Percentiles rank a stretch among this genome's conserved stretches.
These are phyloP conservation scores for Callyntrura sp. DNA, from an alignment of 2,888 invertebrate species.

Conservation along the genomic window DNA sequence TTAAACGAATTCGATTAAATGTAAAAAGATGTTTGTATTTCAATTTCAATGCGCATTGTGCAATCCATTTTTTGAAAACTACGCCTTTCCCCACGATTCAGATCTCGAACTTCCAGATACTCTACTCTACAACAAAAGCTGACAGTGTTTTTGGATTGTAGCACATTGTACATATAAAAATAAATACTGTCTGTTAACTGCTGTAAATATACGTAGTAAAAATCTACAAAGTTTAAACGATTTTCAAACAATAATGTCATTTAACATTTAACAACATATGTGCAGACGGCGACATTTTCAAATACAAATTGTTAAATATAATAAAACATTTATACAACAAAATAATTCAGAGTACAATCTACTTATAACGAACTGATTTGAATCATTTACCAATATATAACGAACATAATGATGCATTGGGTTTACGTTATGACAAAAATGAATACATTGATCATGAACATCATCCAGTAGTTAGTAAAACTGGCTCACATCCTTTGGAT, in stretches of 20 bases:
- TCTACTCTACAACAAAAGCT: background rate
- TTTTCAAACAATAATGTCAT: background rate
- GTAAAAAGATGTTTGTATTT: too few relatives aligned
- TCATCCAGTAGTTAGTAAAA: background rate
- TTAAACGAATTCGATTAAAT: too few relatives aligned
- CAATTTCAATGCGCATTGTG: too few relatives aligned
- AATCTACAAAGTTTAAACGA: background rate
- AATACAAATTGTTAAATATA: conserved; percentile 41
- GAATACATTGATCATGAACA: conserved; percentile 23
- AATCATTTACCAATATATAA: background rate
- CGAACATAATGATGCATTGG: conserved; percentile 21
- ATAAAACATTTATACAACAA: background rate
- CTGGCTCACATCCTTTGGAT: conserved; percentile 31
- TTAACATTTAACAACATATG: conserved; percentile 9
- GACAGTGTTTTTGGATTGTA: background rate
- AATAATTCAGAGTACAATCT: conserved; percentile 8
- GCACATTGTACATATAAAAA: conserved; percentile 45
- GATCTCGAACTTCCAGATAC: background rate
- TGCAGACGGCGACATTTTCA: background rate
- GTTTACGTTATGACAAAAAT: conserved; percentile 10
- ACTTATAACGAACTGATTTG: background rate
- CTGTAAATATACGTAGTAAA: background rate
- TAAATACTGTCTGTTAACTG: conserved; percentile 57
- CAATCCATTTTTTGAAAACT: too few relatives aligned
- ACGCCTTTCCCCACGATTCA: background rate